Conservation (phyloP, 1,140 invertebrate genomes). For the Hesperophylax magnus region DNA sequence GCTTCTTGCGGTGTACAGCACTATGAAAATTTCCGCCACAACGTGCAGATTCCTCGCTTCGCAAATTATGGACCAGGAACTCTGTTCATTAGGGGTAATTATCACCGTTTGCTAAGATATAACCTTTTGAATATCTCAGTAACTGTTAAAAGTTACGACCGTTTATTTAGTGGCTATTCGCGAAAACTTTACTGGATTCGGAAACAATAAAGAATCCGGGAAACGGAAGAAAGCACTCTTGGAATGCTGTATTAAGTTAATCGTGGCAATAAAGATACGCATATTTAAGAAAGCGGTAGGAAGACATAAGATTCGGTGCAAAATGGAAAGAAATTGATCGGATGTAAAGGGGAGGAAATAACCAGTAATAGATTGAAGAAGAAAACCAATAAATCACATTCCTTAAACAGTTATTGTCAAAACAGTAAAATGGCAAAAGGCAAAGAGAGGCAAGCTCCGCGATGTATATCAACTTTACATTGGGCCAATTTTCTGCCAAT, state of each 20-base stretch:
- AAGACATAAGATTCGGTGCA: no score
- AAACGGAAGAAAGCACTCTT: constrained; percentile 20
- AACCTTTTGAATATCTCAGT: constrained; percentile 41
- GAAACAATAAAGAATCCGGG: constrained; percentile 18
- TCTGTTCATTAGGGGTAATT: constrained; percentile 53
- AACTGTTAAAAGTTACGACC: constrained; percentile 37
- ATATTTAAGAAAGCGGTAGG: not conserved
- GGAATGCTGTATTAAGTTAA: not conserved
- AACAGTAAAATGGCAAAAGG: not conserved
- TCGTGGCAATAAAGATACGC: not conserved
- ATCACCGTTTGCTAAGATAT: constrained; percentile 43
- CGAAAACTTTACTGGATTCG: constrained; percentile 16
- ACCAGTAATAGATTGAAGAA: not conserved
- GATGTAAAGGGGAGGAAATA: not conserved
- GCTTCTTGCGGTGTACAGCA: constrained; percentile 8
- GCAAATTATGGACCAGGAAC: constrained; percentile 46
- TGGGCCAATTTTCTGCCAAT: not conserved
- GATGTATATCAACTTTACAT: not conserved
- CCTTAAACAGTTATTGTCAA: not conserved
- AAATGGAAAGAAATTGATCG: no score
- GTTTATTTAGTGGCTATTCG: constrained; percentile 19
- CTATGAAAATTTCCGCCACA: constrained; percentile 20
- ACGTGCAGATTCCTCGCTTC: constrained; percentile 18
- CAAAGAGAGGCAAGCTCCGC: not conserved
- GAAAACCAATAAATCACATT: not conserved